phyloP scores from a whole-genome alignment of 2,113 vertebrate genomes.

The Climacteris rufus region DNA sequence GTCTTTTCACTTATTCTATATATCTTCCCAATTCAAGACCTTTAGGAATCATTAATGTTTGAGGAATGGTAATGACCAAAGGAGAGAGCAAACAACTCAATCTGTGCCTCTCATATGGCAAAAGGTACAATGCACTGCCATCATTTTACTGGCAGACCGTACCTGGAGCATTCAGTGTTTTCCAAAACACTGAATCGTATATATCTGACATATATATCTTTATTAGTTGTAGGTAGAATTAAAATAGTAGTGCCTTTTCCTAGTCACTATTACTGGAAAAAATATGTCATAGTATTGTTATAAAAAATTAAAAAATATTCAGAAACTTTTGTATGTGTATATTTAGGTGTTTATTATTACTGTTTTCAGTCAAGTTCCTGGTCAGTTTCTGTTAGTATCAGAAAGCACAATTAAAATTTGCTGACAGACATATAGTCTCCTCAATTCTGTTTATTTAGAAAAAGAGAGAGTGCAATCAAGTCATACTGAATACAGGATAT shows the following conservation, averaged over 20 bases:
- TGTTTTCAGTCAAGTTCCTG: neutral
- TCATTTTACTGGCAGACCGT: neutral
- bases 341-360: neutral
- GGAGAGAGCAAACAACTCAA: neutral
- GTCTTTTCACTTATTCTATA: neutral
- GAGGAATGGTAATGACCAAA: neutral
- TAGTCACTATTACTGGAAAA: neutral
- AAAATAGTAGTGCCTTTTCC: neutral
- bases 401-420: neutral
- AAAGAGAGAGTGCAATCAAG: neutral
- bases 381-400: neutral
- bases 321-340: neutral
- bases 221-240: neutral
- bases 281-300: accelerated
- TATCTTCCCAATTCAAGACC: neutral
- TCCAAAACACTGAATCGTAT: no score
- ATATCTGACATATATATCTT: no score
- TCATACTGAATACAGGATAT: neutral
- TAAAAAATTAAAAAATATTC: neutral
- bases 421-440: neutral
- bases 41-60: neutral
- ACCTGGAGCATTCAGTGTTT: neutral
- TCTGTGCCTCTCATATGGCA: neutral
- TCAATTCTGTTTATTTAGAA: neutral
- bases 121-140: neutral